phyloP scores from a whole-genome alignment of 1,140 invertebrate genomes.

The Dinothrombium tinctorium region DNA sequence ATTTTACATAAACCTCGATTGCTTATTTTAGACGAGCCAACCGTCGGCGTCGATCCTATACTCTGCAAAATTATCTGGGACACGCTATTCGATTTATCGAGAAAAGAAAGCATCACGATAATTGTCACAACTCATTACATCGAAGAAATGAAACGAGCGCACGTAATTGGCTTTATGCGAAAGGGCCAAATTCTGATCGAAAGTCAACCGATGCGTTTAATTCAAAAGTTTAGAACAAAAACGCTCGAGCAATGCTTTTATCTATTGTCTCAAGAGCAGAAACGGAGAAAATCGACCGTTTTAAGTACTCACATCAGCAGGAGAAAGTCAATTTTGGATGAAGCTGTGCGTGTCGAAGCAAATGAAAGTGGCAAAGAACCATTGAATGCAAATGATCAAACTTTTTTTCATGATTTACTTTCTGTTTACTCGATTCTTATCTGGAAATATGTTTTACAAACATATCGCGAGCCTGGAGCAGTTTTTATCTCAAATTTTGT shows the following conservation, averaged over 20 bases:
- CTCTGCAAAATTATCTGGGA: slow-evolving; percentile 16
- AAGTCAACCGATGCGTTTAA: slow-evolving; percentile 55
- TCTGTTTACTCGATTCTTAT: background rate
- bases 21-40: slow-evolving; percentile 24
- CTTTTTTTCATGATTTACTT: too few species aligned
- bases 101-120: slow-evolving; percentile 29
- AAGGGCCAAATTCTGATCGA: slow-evolving; percentile 39
- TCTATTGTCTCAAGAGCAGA: slow-evolving; percentile 37
- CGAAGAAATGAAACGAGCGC: slow-evolving; percentile 21
- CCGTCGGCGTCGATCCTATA: slow-evolving; percentile 24
- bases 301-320: background rate
- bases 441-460: background rate
- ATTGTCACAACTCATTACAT: slow-evolving; percentile 26
- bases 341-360: background rate
- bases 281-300: background rate
- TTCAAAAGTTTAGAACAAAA: slow-evolving; percentile 52
- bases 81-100: slow-evolving; percentile 6
- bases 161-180: slow-evolving; percentile 27
- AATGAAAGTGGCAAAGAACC: background rate
- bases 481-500: background rate
- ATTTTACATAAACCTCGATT: slow-evolving; percentile 30
- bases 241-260: slow-evolving; percentile 80
- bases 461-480: slow-evolving; percentile 22
- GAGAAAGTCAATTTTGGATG: background rate
- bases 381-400: background rate